Evolutionary conservation across 2,797 vertebrate species (phyloP).

Genomic region (Pseudochromis fuscus): DNA sequence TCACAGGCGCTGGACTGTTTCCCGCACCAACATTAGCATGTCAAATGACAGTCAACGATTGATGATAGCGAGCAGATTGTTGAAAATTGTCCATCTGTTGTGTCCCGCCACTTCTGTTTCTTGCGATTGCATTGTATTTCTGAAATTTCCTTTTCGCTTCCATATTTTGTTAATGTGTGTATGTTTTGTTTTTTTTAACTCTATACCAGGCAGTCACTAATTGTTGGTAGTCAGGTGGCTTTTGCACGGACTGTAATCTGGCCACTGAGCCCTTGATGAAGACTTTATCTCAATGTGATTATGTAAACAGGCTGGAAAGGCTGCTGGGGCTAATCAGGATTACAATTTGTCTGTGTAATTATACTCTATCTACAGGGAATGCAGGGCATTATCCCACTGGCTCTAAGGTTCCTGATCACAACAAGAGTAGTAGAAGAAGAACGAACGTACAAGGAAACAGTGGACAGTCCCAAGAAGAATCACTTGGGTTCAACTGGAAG

Average conservation of each 20-base stretch:
- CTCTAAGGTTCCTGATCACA: conserved; percentile 65
- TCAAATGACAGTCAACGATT: conserved; percentile 39
- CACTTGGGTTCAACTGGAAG: conserved; percentile 18
- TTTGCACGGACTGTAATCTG: conserved; percentile 74
- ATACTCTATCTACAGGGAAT: conserved; percentile 76
- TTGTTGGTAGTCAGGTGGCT: conserved; percentile 73
- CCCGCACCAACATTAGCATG: conserved; percentile 13
- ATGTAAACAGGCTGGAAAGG: conserved; percentile 79
- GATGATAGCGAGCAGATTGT: conserved; percentile 55
- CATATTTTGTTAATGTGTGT: background rate
- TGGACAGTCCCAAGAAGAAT: conserved; percentile 27
- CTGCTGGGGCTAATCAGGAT: conserved; percentile 82
- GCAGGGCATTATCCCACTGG: conserved; percentile 69
- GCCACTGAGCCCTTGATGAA: conserved; percentile 77
- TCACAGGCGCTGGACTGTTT: conserved; percentile 22
- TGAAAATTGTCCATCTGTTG: conserved; percentile 59
- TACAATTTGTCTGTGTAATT: conserved; percentile 83
- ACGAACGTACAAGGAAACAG: conserved; percentile 15
- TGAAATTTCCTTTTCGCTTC: conserved; percentile 3
- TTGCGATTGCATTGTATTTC: background rate
- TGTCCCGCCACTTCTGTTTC: conserved; percentile 17
- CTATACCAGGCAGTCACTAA: conserved; percentile 53
- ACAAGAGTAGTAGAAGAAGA: conserved; percentile 31
- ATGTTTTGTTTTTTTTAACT: conserved; percentile 23
- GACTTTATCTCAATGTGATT: conserved; percentile 80